A percentile compares a stretch with the other conserved stretches of the same genome.
These are phyloP conservation scores for Neogobius melanostomus DNA, from an alignment of 2,113 vertebrate genomes.

Conservation along the genomic window DNA sequence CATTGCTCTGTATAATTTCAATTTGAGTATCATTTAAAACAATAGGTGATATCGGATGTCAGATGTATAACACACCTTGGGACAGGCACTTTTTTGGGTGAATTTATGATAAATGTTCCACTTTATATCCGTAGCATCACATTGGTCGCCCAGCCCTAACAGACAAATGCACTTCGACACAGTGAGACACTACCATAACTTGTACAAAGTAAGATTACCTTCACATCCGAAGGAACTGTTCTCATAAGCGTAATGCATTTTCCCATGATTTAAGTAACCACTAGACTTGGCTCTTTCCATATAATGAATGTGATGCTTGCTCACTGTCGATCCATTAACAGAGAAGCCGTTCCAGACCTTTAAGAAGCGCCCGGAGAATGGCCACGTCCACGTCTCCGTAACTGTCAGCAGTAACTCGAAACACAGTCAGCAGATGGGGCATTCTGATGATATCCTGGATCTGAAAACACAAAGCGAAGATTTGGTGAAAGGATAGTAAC, in stretches of 20 bases:
- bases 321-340: neutral
- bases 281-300: neutral
- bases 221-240: too few relatives aligned
- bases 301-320: neutral
- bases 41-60: too few relatives aligned
- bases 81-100: too few relatives aligned
- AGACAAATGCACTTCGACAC: too few relatives aligned
- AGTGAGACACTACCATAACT: too few relatives aligned
- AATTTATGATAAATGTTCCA: too few relatives aligned
- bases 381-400: slow-evolving; percentile 89
- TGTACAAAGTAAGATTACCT: too few relatives aligned
- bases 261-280: neutral
- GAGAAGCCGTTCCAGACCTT: slow-evolving; percentile 76
- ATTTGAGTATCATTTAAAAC: too few relatives aligned
- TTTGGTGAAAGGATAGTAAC: neutral
- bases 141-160: too few relatives aligned
- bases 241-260: neutral
- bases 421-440: slow-evolving; percentile 86
- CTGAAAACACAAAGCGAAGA: slow-evolving; percentile 60
- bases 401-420: slow-evolving; percentile 81
- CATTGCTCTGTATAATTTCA: too few relatives aligned
- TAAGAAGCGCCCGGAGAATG: slow-evolving; percentile 92
- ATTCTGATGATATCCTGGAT: slow-evolving; percentile 92
- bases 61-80: too few relatives aligned
- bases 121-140: too few relatives aligned